Evolutionary conservation across 2,888 invertebrate genomes (phyloP), one percentile per base, ranked within the genome.

Genomic region (Panzeria rudis): DNA sequence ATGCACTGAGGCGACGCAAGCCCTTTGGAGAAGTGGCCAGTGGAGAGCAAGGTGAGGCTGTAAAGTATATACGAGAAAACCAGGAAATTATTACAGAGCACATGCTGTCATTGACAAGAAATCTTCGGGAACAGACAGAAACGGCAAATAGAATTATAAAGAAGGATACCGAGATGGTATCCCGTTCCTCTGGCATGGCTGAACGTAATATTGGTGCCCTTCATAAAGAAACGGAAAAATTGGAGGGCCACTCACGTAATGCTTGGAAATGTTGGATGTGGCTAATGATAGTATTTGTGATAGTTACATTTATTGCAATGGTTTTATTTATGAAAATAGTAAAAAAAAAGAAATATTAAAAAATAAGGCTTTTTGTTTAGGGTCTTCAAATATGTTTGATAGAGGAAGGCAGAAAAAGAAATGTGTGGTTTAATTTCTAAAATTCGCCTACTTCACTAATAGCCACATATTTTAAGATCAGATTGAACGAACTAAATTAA

Each of bases 261-360:
- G 96, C 97, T 0, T 98, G 97, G 95, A 97, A 97, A 90, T 98
- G 98, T 92, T 98, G 98, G 98, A 95, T 98, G 87, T 98, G 98
- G 97, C 93, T 98, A 47, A 96, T 98, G 96, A 94, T 98, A 73
- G 94, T 95, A 7, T 93, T 97, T 66, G 98, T 98, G 62, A 94
- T 97, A 91, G 94, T 95, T 78, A 96, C 97, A 88, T 98, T 98
- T 93, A 95, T 98, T 85, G 97, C 96, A 93, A 98, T 98, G 97
- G 96, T 98, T 72, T 93, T 98, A 52, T 97, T 98, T 91, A 98
- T 98, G 97, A 97, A 97, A 93, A 94, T 98, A 56, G 96, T 97
- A 93, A 97, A 95, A 91, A 97, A 97, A 91, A 95, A 94, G 89
- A 90, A 91, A 68, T 59, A 78, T 44, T 84, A 85, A 79, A 9